Evolutionary conservation across 2,113 vertebrate species (phyloP).

Genomic region (Xenopus laevis): DNA sequence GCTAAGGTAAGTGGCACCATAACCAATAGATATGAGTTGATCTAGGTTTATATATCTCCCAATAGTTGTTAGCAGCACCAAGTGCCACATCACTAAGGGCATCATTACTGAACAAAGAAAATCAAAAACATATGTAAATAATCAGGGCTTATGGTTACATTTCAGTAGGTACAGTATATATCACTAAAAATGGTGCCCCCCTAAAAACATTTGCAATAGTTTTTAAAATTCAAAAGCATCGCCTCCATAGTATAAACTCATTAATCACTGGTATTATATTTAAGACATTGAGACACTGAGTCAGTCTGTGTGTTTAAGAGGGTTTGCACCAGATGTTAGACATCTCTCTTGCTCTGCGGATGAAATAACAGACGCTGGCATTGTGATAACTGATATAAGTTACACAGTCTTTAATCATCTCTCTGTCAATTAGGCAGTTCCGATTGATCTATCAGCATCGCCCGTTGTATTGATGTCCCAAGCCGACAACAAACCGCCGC

Average conservation of each 20-base stretch:
- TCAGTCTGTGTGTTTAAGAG: neutral
- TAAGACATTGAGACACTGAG: neutral
- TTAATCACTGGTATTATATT: neutral
- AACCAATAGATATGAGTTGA: too few relatives aligned
- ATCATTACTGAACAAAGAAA: too few relatives aligned
- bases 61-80: too few relatives aligned
- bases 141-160: too few relatives aligned
- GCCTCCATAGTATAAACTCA: neutral
- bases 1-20: too few relatives aligned
- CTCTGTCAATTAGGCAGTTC: conserved; percentile 14
- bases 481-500: neutral
- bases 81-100: too few relatives aligned
- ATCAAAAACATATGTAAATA: too few relatives aligned
- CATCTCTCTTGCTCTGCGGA: conserved; percentile 1
- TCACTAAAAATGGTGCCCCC: too few relatives aligned
- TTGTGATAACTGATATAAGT: conserved; percentile 21
- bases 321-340: conserved; percentile 16
- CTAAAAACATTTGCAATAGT: neutral
- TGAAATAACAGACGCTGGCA: conserved; percentile 12
- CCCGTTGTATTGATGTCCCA: conserved; percentile 8
- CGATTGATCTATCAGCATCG: conserved; percentile 34
- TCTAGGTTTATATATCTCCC: too few relatives aligned
- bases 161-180: too few relatives aligned
- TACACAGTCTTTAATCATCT: conserved; percentile 36
- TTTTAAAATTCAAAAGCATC: neutral